These are phyloP conservation scores for Zaprionus vittiger DNA, from an alignment of 1,140 invertebrate species.

Conservation along the genomic window DNA sequence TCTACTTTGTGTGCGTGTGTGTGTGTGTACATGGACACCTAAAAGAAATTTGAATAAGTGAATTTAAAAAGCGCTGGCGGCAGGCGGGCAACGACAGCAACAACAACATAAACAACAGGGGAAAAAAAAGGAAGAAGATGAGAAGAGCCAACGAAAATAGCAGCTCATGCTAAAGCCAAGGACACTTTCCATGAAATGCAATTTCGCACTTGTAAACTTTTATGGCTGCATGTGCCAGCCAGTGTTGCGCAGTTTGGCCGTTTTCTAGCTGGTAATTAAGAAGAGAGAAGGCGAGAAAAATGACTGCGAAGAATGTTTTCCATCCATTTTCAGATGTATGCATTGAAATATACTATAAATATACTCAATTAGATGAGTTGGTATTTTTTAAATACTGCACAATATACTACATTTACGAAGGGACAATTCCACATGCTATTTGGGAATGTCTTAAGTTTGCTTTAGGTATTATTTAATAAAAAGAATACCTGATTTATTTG, in stretches of 20 bases:
- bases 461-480: no score
- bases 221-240: slow-evolving; percentile 62
- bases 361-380: fast-evolving
- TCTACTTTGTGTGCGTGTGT: slow-evolving; percentile 27
- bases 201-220: slow-evolving; percentile 83
- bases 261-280: slow-evolving; percentile 36
- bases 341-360: no score
- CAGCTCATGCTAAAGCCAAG: slow-evolving; percentile 72
- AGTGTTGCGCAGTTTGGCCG: slow-evolving; percentile 26
- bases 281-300: not conserved
- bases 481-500: no score
- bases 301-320: not conserved
- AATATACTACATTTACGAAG: no score
- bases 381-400: no score
- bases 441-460: no score
- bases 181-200: slow-evolving; percentile 82
- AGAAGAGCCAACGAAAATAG: slow-evolving; percentile 22
- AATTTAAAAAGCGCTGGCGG: slow-evolving; percentile 79
- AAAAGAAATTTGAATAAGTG: slow-evolving; percentile 83
- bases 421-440: no score
- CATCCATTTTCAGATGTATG: no score
- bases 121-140: slow-evolving; percentile 2
- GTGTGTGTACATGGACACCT: slow-evolving; percentile 37
- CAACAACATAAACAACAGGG: slow-evolving; percentile 33
- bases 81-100: slow-evolving; percentile 33